Base-by-base conservation (phyloP, 2,888 invertebrate species). In the Chalcis sispes region DNA sequence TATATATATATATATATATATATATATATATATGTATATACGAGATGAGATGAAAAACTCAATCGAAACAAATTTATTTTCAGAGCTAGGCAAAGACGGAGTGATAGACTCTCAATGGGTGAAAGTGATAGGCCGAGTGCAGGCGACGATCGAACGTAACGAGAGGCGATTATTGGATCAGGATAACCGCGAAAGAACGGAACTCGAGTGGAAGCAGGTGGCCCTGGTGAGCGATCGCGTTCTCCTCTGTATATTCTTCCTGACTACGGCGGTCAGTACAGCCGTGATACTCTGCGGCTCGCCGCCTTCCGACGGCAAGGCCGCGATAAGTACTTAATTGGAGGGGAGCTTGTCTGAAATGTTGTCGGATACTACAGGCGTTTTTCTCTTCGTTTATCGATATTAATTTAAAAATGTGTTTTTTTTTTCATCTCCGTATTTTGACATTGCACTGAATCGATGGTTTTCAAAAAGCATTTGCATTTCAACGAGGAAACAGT, bases 221-320 rank as follows among this genome's bases (percentile, higher is more conserved):
- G 96, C 96, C 0, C 92, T 96, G 67, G 96, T 97, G 15, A 92
- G 96, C 76, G 97, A 97, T 87, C 91, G 94, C 48, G 92, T 95
- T 2, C 90, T 96, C 0, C 91, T 96, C 18, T 93, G 93, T 75
- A 91, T 94, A 25, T 96, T 96, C 88, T 92, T 95, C 77, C 89
- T 95, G 77, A 93, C 94, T 71, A 95, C 95, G 8, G 91, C 93
- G 62, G 92, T 95, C 79, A 93, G 95, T n/a, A 95, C 95, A 0
- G 93, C 94, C 1, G 93, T 94, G 79, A 95, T 96, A 81, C 90
- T 96, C 65, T 94, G 90, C 89, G 93, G 89, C 85, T 94, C 91
- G 81, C 94, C 90, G 81, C 92, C 90, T 8, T 27, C 65, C 46
- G 77, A 72, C n/a, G 73, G 73, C 46, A 65, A 75, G 42, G 18